phyloP scores from a whole-genome alignment of 1,140 invertebrate genomes.

The Hylaeus volcanicus region DNA sequence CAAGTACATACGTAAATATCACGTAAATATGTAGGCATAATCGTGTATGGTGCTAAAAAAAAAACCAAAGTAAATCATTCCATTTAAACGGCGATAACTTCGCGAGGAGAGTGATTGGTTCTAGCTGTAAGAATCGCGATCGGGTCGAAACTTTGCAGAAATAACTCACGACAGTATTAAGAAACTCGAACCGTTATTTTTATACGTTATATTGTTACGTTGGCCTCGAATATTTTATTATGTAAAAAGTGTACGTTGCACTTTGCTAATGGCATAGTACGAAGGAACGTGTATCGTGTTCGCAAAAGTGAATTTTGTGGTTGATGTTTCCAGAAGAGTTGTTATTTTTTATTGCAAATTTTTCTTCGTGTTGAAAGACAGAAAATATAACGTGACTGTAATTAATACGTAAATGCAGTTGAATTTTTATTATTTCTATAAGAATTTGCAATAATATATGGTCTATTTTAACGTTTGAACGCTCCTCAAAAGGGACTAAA shows the following conservation, averaged over 20 bases:
- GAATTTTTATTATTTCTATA: too few species aligned
- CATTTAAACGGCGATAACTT: conserved; percentile 40
- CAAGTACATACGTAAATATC: conserved; percentile 22
- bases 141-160: conserved; percentile 32
- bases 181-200: conserved; percentile 12
- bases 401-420: too few species aligned
- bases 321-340: too few species aligned
- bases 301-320: too few species aligned
- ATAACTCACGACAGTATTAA: conserved; percentile 29
- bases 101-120: neutral
- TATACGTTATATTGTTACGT: neutral
- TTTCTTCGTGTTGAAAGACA: too few species aligned
- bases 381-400: too few species aligned
- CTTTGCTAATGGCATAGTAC: too few species aligned
- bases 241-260: conserved; percentile 7
- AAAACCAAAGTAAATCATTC: conserved; percentile 26
- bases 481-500: too few species aligned
- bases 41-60: conserved; percentile 44
- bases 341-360: too few species aligned
- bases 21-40: conserved; percentile 26
- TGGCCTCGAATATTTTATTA: conserved; percentile 1
- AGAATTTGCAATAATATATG: too few species aligned
- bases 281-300: too few species aligned
- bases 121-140: neutral
- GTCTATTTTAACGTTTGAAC: too few species aligned